Evolutionary conservation across 2,888 invertebrate genomes (phyloP), one percentile per base, ranked within the genome.

Genomic region (Ichneumoninae sp.): DNA sequence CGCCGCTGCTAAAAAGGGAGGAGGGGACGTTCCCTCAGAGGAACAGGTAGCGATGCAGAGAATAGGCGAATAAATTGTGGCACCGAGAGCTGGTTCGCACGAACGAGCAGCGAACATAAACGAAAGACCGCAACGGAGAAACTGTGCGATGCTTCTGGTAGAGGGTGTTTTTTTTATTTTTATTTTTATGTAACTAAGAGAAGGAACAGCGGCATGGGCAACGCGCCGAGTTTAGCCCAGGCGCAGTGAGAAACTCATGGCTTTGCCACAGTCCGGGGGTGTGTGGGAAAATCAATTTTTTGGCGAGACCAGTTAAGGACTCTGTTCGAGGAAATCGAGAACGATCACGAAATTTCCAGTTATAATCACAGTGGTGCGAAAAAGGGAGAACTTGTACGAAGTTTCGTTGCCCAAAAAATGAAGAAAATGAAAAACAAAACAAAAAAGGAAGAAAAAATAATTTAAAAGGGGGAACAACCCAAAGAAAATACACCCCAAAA

Each of bases 21-120:
- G 36, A 52, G 36, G 47, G 8, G 54, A 69, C 30, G 70, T 81
- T 54, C 78, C 47, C 74, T 66, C 69, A 75, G 57, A 74, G 66
- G 74, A 85, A 81, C 84, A 79, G 78, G 84, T 85, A 85, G 78
- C 83, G 76, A 47, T 19, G 79, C 73, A 69, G 79, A 86, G 86
- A 86, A 86, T 86, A 85, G 86, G 79, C 83, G 83, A 86, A 87
- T 87, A 86, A 87, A 87, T 86, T 86, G 83, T 86, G 83, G 83
- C 78, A 84, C 77, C 66, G 76, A 65, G 69, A 65, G 69, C 73
- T 70, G 71, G 83, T 87, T 87, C 85, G 87, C 86, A 85, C 87
- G 86, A 81, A 81, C 77, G 44, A 81, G 78, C n/a, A 50, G 75
- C 81, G 47, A 63, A 69, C 81, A 81, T 44, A 73, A 79, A 52